Evolutionary conservation across 2,113 vertebrate genomes (phyloP).

Genomic region (Sterna hirundo): DNA sequence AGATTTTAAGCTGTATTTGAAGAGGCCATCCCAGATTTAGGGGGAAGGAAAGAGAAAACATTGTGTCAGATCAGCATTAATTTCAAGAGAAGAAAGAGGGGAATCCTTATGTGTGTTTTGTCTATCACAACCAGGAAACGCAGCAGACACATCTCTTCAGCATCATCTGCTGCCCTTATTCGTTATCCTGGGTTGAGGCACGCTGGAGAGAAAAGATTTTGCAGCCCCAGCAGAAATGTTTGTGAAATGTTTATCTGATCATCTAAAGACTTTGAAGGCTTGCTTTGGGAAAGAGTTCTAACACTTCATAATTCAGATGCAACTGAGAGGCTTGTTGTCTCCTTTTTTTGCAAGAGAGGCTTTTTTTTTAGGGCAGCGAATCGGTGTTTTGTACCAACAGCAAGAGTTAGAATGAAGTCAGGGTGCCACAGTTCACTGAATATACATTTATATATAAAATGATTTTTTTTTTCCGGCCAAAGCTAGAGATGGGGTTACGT

Average conservation of each 20-base stretch:
- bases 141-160: constrained; percentile 43
- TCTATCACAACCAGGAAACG: constrained; percentile 35
- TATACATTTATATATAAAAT: too few species aligned
- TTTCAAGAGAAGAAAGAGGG: not conserved
- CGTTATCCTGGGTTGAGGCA: not conserved
- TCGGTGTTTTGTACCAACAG: not conserved
- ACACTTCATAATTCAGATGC: constrained; percentile 60
- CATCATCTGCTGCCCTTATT: constrained; percentile 59
- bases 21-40: not conserved
- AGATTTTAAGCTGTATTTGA: not conserved
- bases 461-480: not conserved
- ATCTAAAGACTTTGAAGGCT: constrained; percentile 47
- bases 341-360: not conserved
- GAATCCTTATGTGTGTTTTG: not conserved
- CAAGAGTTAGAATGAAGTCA: not conserved
- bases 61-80: constrained; percentile 9
- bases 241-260: constrained; percentile 60
- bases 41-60: not conserved
- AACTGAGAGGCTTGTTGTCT: not conserved
- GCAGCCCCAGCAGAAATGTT: constrained; percentile 55
- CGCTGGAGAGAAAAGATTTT: constrained; percentile 20
- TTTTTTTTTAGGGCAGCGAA: not conserved
- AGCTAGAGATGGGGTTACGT: not conserved
- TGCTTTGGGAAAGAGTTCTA: constrained; percentile 44
- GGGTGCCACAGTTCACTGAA: not conserved